Conservation (phyloP, 2,113 vertebrate genomes). For the Hystrix brachyura region DNA sequence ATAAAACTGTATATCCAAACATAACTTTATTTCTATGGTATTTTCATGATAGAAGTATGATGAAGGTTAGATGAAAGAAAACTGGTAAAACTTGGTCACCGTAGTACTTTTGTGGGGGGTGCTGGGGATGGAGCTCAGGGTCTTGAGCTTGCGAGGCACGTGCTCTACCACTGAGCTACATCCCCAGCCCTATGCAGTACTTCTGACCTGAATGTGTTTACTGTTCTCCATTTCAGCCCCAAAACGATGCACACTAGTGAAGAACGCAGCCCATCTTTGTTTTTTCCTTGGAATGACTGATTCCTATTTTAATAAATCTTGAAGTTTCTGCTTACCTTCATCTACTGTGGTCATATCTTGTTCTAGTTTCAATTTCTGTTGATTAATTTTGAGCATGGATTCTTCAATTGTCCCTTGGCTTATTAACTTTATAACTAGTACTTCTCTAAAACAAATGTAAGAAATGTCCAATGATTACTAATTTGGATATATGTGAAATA, state of each 20-base stretch:
- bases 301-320: background rate
- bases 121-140: too few relatives aligned
- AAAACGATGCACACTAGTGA: background rate
- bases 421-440: constrained; percentile 96
- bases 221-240: background rate
- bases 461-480: background rate
- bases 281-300: background rate
- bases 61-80: background rate
- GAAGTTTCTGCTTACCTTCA: constrained; percentile 86
- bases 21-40: constrained; percentile 29
- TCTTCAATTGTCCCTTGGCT: constrained; percentile 96
- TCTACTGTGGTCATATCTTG: constrained; percentile 96
- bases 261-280: background rate
- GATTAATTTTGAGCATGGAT: constrained; percentile 94
- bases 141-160: too few relatives aligned
- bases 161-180: too few relatives aligned
- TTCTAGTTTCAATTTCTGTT: constrained; percentile 97
- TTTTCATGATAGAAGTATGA: background rate
- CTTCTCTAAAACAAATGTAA: constrained; percentile 89
- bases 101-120: too few relatives aligned
- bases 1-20: background rate
- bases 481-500: background rate
- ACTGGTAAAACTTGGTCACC: background rate
- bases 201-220: background rate
- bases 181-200: background rate